Percentiles rank a stretch among this genome's conserved stretches.
phyloP scores from a whole-genome alignment of 2,888 invertebrate species.

The Phyllotreta cruciferae region DNA sequence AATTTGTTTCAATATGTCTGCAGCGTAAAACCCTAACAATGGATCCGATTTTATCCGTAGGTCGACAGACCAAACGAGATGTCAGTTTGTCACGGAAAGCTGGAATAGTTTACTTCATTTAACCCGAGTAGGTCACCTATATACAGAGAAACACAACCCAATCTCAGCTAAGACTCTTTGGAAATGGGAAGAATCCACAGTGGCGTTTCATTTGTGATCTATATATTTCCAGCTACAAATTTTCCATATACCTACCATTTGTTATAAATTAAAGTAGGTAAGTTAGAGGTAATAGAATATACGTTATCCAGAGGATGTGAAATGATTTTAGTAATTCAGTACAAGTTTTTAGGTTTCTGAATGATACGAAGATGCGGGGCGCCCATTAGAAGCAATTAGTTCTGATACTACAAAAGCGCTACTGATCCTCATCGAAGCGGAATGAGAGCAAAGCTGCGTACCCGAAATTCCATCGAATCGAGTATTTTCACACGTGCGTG shows the following conservation, averaged over 20 bases:
- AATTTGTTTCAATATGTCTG: conserved; percentile 9
- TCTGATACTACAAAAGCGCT: neutral
- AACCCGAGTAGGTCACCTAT: conserved; percentile 14
- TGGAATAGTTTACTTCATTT: conserved; percentile 17
- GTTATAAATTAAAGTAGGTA: no score
- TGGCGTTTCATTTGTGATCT: neutral
- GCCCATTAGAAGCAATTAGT: no score
- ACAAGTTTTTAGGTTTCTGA: no score
- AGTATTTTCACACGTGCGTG: conserved; percentile 39
- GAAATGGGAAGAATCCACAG: neutral
- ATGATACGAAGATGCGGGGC: no score
- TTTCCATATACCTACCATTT: no score
- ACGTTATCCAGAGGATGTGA: no score
- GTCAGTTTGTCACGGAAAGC: conserved; percentile 20
- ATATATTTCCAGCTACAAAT: neutral
- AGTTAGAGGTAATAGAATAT: no score
- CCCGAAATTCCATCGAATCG: conserved; percentile 34
- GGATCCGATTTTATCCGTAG: conserved; percentile 11
- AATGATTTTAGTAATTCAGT: no score
- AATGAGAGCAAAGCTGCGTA: conserved; percentile 29
- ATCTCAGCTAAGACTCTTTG: conserved; percentile 6
- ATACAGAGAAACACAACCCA: conserved; percentile 3
- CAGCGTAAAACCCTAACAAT: neutral
- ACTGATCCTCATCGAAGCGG: conserved; percentile 11
- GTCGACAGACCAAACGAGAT: conserved; percentile 10